Conservation (phyloP, 2,113 vertebrate species). For the Equus przewalskii region DNA sequence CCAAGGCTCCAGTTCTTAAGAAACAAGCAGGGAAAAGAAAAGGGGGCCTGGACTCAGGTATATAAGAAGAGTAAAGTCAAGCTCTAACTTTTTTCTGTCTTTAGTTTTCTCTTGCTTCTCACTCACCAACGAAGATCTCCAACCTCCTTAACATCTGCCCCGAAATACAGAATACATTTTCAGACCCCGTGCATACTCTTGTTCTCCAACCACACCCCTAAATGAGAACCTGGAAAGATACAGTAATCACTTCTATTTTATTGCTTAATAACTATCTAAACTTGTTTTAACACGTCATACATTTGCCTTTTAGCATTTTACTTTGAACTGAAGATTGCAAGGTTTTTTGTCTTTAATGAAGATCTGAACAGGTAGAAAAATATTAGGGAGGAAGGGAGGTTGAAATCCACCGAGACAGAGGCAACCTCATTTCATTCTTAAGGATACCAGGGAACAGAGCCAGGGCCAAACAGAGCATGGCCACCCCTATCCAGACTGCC, state of each 20-base stretch:
- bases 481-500: background rate
- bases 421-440: background rate
- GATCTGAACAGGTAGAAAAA: background rate
- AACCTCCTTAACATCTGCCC: background rate
- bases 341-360: constrained; percentile 12
- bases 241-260: background rate
- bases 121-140: background rate
- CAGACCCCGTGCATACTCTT: background rate
- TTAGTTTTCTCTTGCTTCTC: background rate
- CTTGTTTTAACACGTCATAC: background rate
- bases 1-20: background rate
- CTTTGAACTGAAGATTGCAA: constrained; percentile 19
- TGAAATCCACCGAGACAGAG: background rate
- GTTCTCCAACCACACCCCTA: background rate
- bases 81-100: background rate
- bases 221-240: background rate
- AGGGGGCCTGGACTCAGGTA: background rate
- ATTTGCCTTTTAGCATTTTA: constrained; percentile 40
- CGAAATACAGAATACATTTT: background rate
- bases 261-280: background rate
- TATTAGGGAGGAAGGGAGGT: background rate
- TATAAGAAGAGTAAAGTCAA: background rate
- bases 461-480: background rate
- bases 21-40: background rate
- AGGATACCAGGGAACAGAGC: background rate